These are phyloP conservation scores for Drosophila takahashii DNA, from an alignment of 1,140 invertebrate genomes.

Conservation along the genomic window DNA sequence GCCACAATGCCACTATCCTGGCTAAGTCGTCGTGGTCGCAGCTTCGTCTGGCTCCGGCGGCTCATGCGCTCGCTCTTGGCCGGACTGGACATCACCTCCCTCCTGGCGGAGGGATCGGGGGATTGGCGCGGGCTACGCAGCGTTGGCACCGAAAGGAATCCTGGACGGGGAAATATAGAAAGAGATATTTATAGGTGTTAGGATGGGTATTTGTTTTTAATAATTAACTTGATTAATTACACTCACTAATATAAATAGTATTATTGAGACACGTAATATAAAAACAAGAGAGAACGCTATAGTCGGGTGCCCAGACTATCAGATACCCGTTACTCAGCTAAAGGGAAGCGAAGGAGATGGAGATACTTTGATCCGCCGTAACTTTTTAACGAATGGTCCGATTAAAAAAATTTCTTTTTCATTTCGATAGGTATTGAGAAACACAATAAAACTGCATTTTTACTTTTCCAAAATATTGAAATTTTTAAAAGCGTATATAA, in stretches of 20 bases:
- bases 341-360: too few species aligned
- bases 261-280: neutral
- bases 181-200: too few species aligned
- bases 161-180: slow-evolving; percentile 14
- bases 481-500: too few species aligned
- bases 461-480: too few species aligned
- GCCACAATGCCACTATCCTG: slow-evolving; percentile 81
- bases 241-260: neutral
- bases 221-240: neutral
- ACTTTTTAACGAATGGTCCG: too few species aligned
- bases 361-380: too few species aligned
- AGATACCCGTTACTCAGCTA: too few species aligned
- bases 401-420: too few species aligned
- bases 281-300: too few species aligned
- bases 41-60: slow-evolving; percentile 49
- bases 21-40: slow-evolving; percentile 65
- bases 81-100: slow-evolving; percentile 77
- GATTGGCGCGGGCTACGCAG: slow-evolving; percentile 57
- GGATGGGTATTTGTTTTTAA: neutral
- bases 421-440: too few species aligned
- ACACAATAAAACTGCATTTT: too few species aligned
- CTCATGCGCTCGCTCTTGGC: slow-evolving; percentile 76
- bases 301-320: too few species aligned
- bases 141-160: slow-evolving; percentile 79
- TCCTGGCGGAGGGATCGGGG: slow-evolving; percentile 26